A percentile compares a stretch with the other conserved stretches of the same genome.
Evolutionary conservation across 1,140 invertebrate species (phyloP).

Genomic region (Physella acuta): DNA sequence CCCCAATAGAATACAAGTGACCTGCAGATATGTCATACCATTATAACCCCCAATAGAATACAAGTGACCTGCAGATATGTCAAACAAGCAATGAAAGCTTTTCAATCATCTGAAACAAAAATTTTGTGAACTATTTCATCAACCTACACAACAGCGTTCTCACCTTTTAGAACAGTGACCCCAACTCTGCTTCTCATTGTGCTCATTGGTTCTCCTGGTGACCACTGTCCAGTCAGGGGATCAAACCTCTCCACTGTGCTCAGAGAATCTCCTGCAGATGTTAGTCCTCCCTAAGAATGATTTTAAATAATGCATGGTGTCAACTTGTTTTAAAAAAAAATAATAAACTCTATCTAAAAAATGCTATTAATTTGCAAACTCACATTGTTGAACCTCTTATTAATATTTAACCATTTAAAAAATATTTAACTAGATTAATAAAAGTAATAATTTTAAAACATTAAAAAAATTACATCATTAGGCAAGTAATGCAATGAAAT

Average conservation of each 20-base stretch:
- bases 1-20: no score
- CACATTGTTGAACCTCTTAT: no score
- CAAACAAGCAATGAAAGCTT: background rate
- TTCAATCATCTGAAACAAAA: background rate
- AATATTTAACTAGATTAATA: no score
- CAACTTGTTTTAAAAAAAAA: no score
- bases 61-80: no score
- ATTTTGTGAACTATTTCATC: background rate
- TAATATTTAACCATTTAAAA: no score
- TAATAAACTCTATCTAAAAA: no score
- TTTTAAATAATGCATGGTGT: no score
- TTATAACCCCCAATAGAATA: no score
- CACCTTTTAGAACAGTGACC: slow-evolving; percentile 72
- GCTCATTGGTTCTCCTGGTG: slow-evolving; percentile 80
- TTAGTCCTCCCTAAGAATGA: slow-evolving; percentile 18
- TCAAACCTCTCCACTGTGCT: slow-evolving; percentile 87
- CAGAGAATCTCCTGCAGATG: slow-evolving; percentile 73
- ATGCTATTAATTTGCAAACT: no score
- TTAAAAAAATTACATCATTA: background rate
- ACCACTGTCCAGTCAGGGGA: slow-evolving; percentile 74
- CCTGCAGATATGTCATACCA: no score
- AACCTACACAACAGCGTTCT: background rate
- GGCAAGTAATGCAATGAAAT: background rate
- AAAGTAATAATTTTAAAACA: background rate
- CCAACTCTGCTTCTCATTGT: slow-evolving; percentile 82